Percentiles rank a stretch among this genome's conserved stretches.
Conservation (phyloP, 2,888 invertebrate genomes). For the Acrocyrtus sp. region DNA sequence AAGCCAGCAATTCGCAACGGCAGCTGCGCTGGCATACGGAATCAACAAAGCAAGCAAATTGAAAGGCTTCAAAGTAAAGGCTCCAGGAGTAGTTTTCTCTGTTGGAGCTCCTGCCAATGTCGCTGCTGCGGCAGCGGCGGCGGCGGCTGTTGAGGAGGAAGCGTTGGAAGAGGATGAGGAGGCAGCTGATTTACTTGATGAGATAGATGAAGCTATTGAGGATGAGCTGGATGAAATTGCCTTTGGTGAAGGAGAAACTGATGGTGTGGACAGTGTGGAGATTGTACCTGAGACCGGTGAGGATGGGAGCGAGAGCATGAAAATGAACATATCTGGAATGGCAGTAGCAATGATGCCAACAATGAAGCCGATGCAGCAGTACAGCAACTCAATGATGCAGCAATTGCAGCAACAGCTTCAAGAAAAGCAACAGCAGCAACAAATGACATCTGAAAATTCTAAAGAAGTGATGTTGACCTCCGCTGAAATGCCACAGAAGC, state of each 20-base stretch:
- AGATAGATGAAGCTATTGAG: no score
- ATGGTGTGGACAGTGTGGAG: constrained; percentile 16
- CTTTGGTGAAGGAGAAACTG: constrained; percentile 2
- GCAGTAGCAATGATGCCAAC: background rate
- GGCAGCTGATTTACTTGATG: background rate
- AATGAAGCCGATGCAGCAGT: background rate
- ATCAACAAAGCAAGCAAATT: constrained; percentile 5
- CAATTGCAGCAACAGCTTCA: constrained; percentile 21
- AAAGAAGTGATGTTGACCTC: constrained; percentile 1
- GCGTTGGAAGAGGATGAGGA: constrained; percentile 14
- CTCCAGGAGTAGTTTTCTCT: constrained; percentile 18
- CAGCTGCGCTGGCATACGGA: constrained; percentile 18
- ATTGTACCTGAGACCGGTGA: constrained; percentile 10
- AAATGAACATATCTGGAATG: background rate
- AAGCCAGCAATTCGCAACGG: constrained; percentile 18
- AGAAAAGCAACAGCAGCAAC: constrained; percentile 11
- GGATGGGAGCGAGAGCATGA: constrained; percentile 6
- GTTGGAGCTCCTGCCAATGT: constrained; percentile 1
- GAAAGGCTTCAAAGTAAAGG: constrained; percentile 23
- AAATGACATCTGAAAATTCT: constrained; percentile 1
- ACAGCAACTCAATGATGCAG: constrained; percentile 18
- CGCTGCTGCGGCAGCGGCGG: background rate
- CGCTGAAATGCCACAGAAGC: background rate
- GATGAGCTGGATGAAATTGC: background rate
- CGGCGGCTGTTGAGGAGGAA: background rate